Base-by-base conservation (phyloP, 2,888 invertebrate species). In the Aspidiotus rigidus region DNA sequence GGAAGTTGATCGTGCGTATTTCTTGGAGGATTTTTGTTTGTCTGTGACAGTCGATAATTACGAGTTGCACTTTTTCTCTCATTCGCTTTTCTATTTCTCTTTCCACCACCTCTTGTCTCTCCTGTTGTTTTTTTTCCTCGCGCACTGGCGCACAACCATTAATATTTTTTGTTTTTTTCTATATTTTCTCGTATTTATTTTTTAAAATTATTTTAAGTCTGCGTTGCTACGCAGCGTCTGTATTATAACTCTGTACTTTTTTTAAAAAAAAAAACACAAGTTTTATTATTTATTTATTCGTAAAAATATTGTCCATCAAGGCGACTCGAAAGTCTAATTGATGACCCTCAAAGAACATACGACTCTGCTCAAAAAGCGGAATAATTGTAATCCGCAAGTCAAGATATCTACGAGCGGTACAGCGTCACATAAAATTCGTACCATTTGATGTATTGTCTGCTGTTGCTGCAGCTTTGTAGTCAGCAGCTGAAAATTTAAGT, bases 151-250 rank as follows among this genome's bases (percentile, higher is more conserved):
- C 57, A 13, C 28, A 17, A 15, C 53, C 11, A 28, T 28, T 62
- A 8, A 28, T 28, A 28, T 28, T 28, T 28, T 28, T 28, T 28
- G 28, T 28, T 54, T 41, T 64, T 64, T n/a, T 60, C 28, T 64
- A 9, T 63, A 49, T 54, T 64, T 55, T 42, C 39, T 42, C 64
- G 56, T 17, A 64, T 54, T 63, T 55, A 56, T 54, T 42, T 41
- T 54, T 53, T n/a, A 53, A 53, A n/a, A 16, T 15, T 55, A 55
- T 55, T 3, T 16, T 55, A 13, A 16, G 17, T 13, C 17, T 13
- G 15, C 2, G 56, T 55, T 55, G 2, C n/a, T 7, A 13, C 15
- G 9, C 11, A 53, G 53, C 56, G n/a, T 55, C 15, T n/a, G 11
- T 55, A 13, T 55, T 55, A 17, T 9, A 9, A 28, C 28, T 28